Base-by-base conservation (phyloP, 2,888 invertebrate species). In the Eristalis intricaria region DNA sequence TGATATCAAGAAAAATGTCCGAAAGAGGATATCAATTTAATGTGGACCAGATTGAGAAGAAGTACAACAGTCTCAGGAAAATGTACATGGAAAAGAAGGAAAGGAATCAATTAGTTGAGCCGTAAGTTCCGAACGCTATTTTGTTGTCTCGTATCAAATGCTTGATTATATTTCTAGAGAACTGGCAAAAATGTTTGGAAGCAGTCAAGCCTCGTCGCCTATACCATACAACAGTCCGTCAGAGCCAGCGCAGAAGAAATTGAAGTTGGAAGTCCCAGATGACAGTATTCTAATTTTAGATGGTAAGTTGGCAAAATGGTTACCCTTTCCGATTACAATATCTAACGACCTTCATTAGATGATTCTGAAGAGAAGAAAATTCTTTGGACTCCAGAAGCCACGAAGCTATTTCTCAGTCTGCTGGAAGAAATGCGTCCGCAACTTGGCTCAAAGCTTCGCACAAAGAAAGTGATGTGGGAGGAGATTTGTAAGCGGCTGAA, bases 381-480 rank as follows among this genome's bases (percentile, higher is more conserved):
- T 11, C 23, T 80, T 7, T 87, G 87, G 87, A 22, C 87, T 4
- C 29, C 65, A 0, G 23, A 64, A 35, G 64, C 84, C 0, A 80
- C 75, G 0, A 84, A 15, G 8, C 19, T 58, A 1, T 84, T 84
- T 13, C 73, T 87, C 4, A 79, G 79, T 4, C 69, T 87, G 2
- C 73, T 87, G 0, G 84, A 87, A 65, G 38, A 79, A 35, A 35
- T 76, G 5, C 63, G 84, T 0, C 87, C 87, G 2, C 73, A 68
- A 10, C 84, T 87, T n/a, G 87, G 87, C 5, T 10, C 65, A 0
- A 66, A 50, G 10, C 63, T 87, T 10, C 70, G 76, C 15, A 87
- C 84, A 4, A 87, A 87, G n/a, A 87, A 76, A 32, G 68, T 71
- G 76, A 87, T 87, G 87, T 87, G 87, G 84, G 60, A 71, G 26